phyloP scores from a whole-genome alignment of 2,888 invertebrate genomes.

The Lasioglossum lativentre region DNA sequence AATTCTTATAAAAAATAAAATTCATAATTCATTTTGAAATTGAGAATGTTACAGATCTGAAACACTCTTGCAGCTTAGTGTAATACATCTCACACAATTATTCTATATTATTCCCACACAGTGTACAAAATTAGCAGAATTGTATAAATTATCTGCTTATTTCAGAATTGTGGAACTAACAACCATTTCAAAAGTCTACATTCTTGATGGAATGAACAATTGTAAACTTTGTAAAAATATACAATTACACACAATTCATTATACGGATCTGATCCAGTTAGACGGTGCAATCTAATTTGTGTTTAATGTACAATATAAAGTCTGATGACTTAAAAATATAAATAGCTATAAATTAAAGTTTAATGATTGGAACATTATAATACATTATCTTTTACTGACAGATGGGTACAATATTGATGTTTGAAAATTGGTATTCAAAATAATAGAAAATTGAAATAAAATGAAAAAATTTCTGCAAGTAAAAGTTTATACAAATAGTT shows the following conservation, averaged over 20 bases:
- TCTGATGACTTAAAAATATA: constrained; percentile 38
- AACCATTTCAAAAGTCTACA: constrained; percentile 40
- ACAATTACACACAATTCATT: constrained; percentile 45
- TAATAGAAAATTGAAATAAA: neutral
- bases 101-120: constrained; percentile 44
- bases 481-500: constrained; percentile 3
- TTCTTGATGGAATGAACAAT: constrained; percentile 32
- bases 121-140: constrained; percentile 57
- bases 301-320: constrained; percentile 29
- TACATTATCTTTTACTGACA: neutral
- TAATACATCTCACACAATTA: constrained; percentile 46
- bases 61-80: constrained; percentile 44
- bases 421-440: neutral
- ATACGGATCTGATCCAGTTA: constrained; percentile 38
- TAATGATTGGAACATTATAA: constrained; percentile 8
- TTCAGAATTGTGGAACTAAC: constrained; percentile 45
- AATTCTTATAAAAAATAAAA: constrained; percentile 6
- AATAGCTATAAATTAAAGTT: constrained; percentile 35
- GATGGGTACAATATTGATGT: neutral
- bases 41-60: constrained; percentile 50
- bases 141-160: constrained; percentile 48
- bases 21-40: constrained; percentile 18
- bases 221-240: constrained; percentile 54
- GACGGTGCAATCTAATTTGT: constrained; percentile 33
- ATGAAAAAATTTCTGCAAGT: constrained; percentile 6